A percentile compares a stretch with the other conserved stretches of the same genome.
phyloP scores from a whole-genome alignment of 1,140 invertebrate genomes.

The Drosophila obscura region DNA sequence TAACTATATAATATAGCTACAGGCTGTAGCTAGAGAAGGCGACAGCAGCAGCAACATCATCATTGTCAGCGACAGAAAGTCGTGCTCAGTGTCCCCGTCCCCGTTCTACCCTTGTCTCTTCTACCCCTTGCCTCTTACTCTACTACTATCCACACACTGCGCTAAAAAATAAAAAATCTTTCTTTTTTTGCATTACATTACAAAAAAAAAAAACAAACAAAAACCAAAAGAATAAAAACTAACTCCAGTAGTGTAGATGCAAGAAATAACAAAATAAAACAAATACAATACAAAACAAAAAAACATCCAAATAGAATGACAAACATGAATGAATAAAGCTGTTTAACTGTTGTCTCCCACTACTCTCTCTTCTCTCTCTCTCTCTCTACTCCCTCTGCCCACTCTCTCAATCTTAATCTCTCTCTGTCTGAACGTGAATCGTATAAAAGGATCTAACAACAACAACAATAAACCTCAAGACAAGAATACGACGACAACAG shows the following conservation, averaged over 20 bases:
- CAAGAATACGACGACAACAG: constrained; percentile 1
- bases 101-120: constrained; percentile 16
- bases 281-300: constrained; percentile 39
- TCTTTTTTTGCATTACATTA: constrained; percentile 58
- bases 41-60: constrained; percentile 77
- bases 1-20: not conserved
- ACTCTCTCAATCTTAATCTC: constrained; percentile 48
- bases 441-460: constrained; percentile 43
- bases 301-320: constrained; percentile 34
- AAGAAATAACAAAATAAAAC: constrained; percentile 60
- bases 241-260: constrained; percentile 79
- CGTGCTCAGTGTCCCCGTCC: constrained; percentile 32
- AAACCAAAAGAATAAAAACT: constrained; percentile 46
- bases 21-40: constrained; percentile 11
- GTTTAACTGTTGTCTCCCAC: constrained; percentile 78
- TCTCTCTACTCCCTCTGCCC: constrained; percentile 46
- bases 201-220: constrained; percentile 36
- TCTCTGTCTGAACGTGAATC: constrained; percentile 44
- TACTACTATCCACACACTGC: constrained; percentile 41
- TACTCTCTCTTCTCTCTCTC: constrained; percentile 72
- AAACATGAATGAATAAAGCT: constrained; percentile 65
- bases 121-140: constrained; percentile 18
- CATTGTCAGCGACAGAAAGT: constrained; percentile 74
- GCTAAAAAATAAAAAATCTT: constrained; percentile 33
- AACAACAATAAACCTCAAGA: constrained; percentile 33